These are phyloP conservation scores for Caenorhabditis zanzibari DNA, from an alignment of 2,888 invertebrate genomes.

Conservation along the genomic window DNA sequence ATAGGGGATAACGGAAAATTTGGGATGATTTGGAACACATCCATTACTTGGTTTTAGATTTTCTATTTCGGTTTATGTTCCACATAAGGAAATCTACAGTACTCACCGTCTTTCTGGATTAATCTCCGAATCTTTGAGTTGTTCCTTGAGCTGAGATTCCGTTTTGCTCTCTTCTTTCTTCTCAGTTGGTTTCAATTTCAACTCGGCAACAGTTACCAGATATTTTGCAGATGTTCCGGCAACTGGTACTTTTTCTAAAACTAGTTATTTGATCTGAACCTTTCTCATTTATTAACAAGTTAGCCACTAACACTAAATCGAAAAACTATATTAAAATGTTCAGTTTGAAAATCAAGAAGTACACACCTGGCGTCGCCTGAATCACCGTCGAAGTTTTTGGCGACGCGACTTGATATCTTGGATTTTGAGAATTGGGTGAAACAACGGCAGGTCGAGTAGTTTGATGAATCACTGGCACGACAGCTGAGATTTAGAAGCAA, in stretches of 20 bases:
- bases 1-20: constrained; percentile 24
- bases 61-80: neutral
- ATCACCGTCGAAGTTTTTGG: constrained; percentile 61
- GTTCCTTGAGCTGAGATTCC: constrained; percentile 58
- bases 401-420: constrained; percentile 59
- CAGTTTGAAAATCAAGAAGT: constrained; percentile 13
- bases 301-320: constrained; percentile 14
- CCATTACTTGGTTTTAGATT: neutral
- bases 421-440: constrained; percentile 60
- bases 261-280: neutral
- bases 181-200: constrained; percentile 61
- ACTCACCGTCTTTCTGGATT: constrained; percentile 57
- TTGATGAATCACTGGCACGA: constrained; percentile 59
- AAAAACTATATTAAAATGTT: constrained; percentile 1
- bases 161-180: constrained; percentile 54
- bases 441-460: constrained; percentile 49
- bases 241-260: constrained; percentile 65
- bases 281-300: neutral
- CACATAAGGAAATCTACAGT: neutral
- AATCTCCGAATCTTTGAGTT: constrained; percentile 52
- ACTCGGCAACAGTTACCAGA: constrained; percentile 72
- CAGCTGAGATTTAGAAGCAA: constrained; percentile 53
- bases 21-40: neutral
- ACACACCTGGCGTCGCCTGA: constrained; percentile 61
- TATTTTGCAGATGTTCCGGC: constrained; percentile 68